Conservation (phyloP, 2,888 invertebrate species). For the Chrysolina oricalcia region DNA sequence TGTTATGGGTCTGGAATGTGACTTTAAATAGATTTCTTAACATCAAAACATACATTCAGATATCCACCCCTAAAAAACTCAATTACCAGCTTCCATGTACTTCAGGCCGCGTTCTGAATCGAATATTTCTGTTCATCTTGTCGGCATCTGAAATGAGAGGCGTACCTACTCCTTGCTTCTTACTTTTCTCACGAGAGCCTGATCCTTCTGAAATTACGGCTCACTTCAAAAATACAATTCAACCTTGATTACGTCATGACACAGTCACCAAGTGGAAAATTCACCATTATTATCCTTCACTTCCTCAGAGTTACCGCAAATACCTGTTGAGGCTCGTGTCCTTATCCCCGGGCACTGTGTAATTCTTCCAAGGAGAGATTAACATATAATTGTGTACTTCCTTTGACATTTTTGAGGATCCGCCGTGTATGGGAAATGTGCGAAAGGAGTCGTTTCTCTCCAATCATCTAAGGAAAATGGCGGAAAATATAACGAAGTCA, state of each 20-base stretch:
- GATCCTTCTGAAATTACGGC: conserved; percentile 14
- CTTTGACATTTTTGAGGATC: conserved; percentile 18
- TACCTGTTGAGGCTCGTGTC: conserved; percentile 28
- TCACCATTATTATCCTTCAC: conserved; percentile 24
- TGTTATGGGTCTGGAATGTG: too few species aligned
- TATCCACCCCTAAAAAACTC: too few species aligned
- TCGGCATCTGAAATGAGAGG: not conserved
- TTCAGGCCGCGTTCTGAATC: too few species aligned
- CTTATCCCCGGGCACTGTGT: not conserved
- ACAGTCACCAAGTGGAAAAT: conserved; percentile 25
- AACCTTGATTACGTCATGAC: conserved; percentile 19
- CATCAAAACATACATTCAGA: too few species aligned
- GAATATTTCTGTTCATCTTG: not conserved
- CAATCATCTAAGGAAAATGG: not conserved
- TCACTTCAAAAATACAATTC: conserved; percentile 22
- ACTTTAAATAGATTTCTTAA: too few species aligned
- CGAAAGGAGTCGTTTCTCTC: not conserved
- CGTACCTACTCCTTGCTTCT: not conserved
- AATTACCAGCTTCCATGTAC: too few species aligned
- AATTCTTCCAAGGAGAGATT: conserved; percentile 27
- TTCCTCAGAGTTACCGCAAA: conserved; percentile 20
- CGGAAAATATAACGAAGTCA: conserved; percentile 14
- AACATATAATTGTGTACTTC: conserved; percentile 30
- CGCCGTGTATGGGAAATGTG: not conserved
- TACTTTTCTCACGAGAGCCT: not conserved